Base-by-base conservation (phyloP, 2,113 vertebrate genomes). In the Callipepla californica region DNA sequence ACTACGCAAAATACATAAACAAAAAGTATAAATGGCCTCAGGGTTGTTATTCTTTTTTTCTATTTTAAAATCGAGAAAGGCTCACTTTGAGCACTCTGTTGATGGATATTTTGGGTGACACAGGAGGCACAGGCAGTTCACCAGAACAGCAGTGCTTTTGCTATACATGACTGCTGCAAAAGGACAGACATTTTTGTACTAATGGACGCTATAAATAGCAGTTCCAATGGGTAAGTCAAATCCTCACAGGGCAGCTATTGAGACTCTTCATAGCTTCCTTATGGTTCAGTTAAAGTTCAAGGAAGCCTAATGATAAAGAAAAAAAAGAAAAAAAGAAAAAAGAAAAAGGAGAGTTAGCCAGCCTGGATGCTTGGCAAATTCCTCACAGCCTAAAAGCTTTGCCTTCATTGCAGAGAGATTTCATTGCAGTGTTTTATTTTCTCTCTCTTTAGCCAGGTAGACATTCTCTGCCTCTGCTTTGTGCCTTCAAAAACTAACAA, bases 261-360 rank as follows among this genome's bases (percentile, higher is more conserved):
- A 96, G 90, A 96, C 78, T 93, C 62, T 86, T 69, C 50, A 91
- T 15, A 70, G 74, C 92, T 96, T 92, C 81, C 80, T 96, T 61
- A 94, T 73, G 95, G 95, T 97, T 96, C 96, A 95, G 72, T 76
- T 92, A 74, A 96, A 97, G 94, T 97, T 98, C 95, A 97, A 93
- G 77, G 85, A 93, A 96, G 53, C 59, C 42, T 79, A 96, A 94
- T 74, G 87, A 89, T 82, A 94, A 93, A 96, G 36, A 44, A 84
- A 28, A 58, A 76, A 89, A 81, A 89, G 14, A 68, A 55, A 36
- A 20, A 81, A 89, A 19, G 65, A 50, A 36, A 17, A 81, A 42
- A 36, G 7, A 26, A 61, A 57, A 36, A n/a, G 11, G 5, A 67
- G 62, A 73, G 47, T 69, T 48, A 67, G 55, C 12, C n/a, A 83